Evolutionary conservation across 92 coral and sea anemone species (phyloP).

Genomic region (Heliopora coerulea): DNA sequence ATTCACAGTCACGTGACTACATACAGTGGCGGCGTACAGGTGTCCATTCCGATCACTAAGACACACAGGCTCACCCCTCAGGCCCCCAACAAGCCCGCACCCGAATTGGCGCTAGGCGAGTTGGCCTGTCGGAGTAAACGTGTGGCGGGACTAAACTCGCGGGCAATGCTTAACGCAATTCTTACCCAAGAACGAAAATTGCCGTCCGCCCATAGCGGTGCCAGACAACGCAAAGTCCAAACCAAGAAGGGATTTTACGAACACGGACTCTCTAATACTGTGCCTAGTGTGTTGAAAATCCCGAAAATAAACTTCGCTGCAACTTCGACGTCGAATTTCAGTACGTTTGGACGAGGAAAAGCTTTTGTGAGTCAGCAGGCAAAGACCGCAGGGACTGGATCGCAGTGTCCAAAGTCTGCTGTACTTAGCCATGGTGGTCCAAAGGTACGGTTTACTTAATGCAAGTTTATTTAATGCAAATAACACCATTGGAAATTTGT

Average conservation of each 20-base stretch:
- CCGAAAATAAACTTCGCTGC: slow-evolving; percentile 99
- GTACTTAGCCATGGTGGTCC: slow-evolving; percentile 46
- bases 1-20: slow-evolving; percentile 86
- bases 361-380: slow-evolving; percentile 73
- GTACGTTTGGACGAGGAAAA: slow-evolving; percentile 75
- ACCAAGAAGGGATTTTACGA: slow-evolving; percentile 25
- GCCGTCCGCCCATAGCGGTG: slow-evolving; percentile 9
- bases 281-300: slow-evolving; percentile 59
- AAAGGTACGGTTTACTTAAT: too few relatives aligned
- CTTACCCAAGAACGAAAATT: slow-evolving; percentile 74
- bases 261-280: slow-evolving; percentile 28
- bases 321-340: slow-evolving; percentile 93
- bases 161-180: slow-evolving; percentile 95
- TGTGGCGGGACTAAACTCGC: slow-evolving; percentile 81
- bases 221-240: not conserved
- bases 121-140: slow-evolving; percentile 80
- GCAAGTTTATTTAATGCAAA: too few relatives aligned
- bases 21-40: slow-evolving; percentile 59
- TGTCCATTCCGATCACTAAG: slow-evolving; percentile 74
- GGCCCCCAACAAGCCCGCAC: slow-evolving; percentile 79
- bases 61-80: slow-evolving; percentile 91
- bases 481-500: too few relatives aligned
- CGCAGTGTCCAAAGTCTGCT: slow-evolving; percentile 8
- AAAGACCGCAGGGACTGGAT: not conserved
- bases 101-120: slow-evolving; percentile 81